A percentile compares a stretch with the other conserved stretches of the same genome.
Evolutionary conservation across 2,888 invertebrate species (phyloP).

Genomic region (Rugalucina vietnamica): DNA sequence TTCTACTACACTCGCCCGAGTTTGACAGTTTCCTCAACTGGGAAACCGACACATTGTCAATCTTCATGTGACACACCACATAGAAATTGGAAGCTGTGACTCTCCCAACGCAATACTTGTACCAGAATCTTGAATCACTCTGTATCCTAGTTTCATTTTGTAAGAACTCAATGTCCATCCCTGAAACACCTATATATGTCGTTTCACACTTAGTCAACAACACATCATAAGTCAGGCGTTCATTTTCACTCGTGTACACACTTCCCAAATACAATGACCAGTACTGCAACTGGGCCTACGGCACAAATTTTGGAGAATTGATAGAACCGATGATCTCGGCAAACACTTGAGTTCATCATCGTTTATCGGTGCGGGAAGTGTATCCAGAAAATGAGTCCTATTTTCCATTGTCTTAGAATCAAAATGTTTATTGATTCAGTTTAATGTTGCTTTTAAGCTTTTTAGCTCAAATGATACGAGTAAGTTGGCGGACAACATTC

Average conservation of each 20-base stretch:
- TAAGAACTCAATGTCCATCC: neutral
- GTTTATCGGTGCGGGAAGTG: slow-evolving; percentile 14
- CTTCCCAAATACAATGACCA: slow-evolving; percentile 1
- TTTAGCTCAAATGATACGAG: too few relatives aligned
- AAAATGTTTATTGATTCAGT: too few relatives aligned
- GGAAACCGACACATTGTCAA: neutral
- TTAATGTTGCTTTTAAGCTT: too few relatives aligned
- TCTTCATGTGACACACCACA: slow-evolving; percentile 11
- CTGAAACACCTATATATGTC: slow-evolving; percentile 1
- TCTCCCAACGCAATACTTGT: slow-evolving; percentile 11
- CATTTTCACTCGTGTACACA: neutral
- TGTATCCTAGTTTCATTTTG: slow-evolving; percentile 23
- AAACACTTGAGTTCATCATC: slow-evolving; percentile 3
- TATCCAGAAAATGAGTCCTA: neutral
- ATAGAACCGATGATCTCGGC: neutral
- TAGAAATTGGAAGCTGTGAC: slow-evolving; percentile 27
- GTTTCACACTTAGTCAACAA: slow-evolving; percentile 3
- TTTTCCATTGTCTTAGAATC: too few relatives aligned
- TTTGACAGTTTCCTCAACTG: neutral
- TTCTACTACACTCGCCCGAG: neutral
- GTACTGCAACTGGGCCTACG: neutral
- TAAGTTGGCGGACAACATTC: too few relatives aligned
- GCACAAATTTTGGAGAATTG: neutral
- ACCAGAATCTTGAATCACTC: slow-evolving; percentile 18
- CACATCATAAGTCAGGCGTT: neutral